A percentile compares a stretch with the other conserved stretches of the same genome.
phyloP scores from a whole-genome alignment of 2,888 invertebrate genomes.

The Ichneumon xanthorius region DNA sequence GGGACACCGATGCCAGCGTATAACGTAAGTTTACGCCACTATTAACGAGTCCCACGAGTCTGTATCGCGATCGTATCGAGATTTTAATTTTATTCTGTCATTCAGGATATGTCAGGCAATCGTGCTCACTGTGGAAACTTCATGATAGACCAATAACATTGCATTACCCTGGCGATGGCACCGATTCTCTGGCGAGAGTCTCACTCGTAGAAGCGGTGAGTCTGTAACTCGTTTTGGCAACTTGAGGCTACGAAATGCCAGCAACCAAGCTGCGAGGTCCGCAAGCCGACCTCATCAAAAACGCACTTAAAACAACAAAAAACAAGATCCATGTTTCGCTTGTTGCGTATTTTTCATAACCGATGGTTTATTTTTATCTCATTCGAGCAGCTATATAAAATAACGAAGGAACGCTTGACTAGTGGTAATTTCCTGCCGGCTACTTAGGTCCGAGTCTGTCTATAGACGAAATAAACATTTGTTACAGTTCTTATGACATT shows the following conservation, averaged over 20 bases:
- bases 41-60: background rate
- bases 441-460: background rate
- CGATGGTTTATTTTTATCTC: background rate
- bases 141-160: constrained; percentile 41
- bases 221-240: background rate
- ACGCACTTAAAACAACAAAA: background rate
- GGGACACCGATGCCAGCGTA: constrained; percentile 33
- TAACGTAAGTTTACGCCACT: constrained; percentile 38
- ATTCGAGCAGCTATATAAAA: background rate
- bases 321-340: background rate
- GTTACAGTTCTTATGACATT: background rate
- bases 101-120: constrained; percentile 17
- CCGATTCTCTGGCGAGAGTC: constrained; percentile 36
- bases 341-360: background rate
- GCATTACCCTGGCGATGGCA: constrained; percentile 26
- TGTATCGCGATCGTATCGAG: background rate
- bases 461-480: background rate
- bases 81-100: background rate
- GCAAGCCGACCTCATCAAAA: background rate
- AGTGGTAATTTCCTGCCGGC: background rate
- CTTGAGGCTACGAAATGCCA: background rate
- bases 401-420: background rate
- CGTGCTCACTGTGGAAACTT: background rate
- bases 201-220: constrained; percentile 46
- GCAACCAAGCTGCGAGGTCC: background rate